phyloP scores from a whole-genome alignment of 2,797 vertebrate genomes.

The Carduelis carduelis region DNA sequence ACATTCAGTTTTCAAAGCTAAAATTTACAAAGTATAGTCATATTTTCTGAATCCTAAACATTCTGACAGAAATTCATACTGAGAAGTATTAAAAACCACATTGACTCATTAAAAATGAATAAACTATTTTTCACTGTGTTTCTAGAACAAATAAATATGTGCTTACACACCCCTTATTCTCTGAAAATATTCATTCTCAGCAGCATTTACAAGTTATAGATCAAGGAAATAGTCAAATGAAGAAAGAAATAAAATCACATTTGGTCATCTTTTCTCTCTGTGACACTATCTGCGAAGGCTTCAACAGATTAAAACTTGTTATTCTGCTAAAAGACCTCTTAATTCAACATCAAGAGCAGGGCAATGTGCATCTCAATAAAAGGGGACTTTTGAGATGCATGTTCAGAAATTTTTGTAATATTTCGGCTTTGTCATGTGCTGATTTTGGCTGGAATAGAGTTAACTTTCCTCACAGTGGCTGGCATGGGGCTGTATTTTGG shows the following conservation, averaged over 20 bases:
- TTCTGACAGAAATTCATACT: not conserved
- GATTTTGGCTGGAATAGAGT: not conserved
- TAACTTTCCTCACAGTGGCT: not conserved
- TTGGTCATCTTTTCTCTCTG: not conserved
- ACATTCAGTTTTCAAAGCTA: not conserved
- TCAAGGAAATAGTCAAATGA: not conserved
- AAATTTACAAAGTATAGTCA: not conserved
- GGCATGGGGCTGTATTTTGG: rapidly evolving
- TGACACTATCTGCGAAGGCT: not conserved
- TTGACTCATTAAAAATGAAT: not conserved
- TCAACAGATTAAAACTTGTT: not conserved
- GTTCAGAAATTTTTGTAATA: not conserved
- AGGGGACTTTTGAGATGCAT: not conserved
- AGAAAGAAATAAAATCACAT: not conserved
- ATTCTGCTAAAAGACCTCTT: not conserved
- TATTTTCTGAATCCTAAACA: not conserved
- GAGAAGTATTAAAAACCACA: not conserved
- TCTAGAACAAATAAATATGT: not conserved
- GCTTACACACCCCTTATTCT: not conserved
- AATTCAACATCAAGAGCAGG: not conserved
- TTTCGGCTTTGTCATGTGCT: not conserved
- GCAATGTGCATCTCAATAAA: not conserved
- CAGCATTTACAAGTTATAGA: not conserved
- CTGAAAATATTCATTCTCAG: not conserved
- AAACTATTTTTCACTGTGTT: not conserved